Evolutionary conservation across 2,113 vertebrate species (phyloP), one percentile per base, ranked within the genome.

Genomic region (Oenanthe melanoleuca): DNA sequence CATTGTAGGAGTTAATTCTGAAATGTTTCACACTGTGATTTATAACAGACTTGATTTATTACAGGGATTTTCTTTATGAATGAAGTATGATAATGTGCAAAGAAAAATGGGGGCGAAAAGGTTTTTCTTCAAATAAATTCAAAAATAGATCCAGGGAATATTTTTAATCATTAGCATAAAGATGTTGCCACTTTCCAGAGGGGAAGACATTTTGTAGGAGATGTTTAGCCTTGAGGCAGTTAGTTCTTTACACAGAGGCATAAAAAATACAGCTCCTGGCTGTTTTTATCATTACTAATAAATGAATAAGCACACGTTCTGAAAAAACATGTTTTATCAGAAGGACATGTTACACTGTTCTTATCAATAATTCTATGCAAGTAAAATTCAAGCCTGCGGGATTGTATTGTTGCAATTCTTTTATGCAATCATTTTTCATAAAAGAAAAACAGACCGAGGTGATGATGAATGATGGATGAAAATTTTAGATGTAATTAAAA

Each of bases 311-410:
- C 47, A 87, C 6, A 4, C 24, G 40, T 78, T 92, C 89, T 94
- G 75, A 73, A 95, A 92, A 94, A 63, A 2, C 40, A 33, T 74
- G 57, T 74, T 96, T 97, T 67, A 79, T 97, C 73, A 93, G 92
- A 96, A 94, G 79, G 80, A 91, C 89, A 72, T 29, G 72, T 91
- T 95, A 83, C 40, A 52, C 44, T 96, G 34, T 81, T 96, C 89
- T 97, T 97, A 97, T 96, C 97, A 97, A 94, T 96, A 96, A 96
- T 97, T 96, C 91, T 72, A 24, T 86, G 86, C 87, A 93, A 95
- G 59, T 90, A 94, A 92, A 96, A 95, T 83, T 55, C 79, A 96
- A 95, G 50, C 89, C 78, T 89, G 69, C 1, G 24, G 93, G 74
- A 74, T 90, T 89, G 78, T 92, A 86, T 66, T 93, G 40, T 89